A percentile compares a stretch with the other conserved stretches of the same genome.
These are phyloP conservation scores for Hirtodrosophila confusa DNA, from an alignment of 2,888 invertebrate genomes.

Conservation along the genomic window DNA sequence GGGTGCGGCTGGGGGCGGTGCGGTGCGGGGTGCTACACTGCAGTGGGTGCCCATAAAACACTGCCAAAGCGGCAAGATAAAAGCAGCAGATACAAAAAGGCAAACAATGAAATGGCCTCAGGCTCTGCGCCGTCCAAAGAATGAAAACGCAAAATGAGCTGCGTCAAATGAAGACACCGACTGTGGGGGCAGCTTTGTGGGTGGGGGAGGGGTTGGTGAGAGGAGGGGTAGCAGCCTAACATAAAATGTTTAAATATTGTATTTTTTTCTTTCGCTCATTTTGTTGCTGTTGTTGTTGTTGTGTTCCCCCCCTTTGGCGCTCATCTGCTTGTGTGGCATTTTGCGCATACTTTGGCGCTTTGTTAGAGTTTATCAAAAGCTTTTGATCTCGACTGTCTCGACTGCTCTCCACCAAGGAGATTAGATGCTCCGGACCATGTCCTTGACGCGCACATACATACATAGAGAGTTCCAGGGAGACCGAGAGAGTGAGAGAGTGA, in stretches of 20 bases:
- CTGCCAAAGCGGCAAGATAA: slow-evolving; percentile 74
- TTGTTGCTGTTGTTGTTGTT: not conserved
- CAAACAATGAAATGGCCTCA: slow-evolving; percentile 61
- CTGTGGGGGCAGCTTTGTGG: not conserved
- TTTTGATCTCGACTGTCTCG: slow-evolving; percentile 68
- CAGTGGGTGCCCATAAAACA: slow-evolving; percentile 58
- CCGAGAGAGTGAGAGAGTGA: not conserved
- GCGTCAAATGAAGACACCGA: slow-evolving; percentile 54
- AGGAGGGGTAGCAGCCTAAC: slow-evolving; percentile 15
- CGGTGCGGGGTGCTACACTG: not conserved
- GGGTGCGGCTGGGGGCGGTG: not conserved
- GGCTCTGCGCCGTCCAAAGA: slow-evolving; percentile 52
- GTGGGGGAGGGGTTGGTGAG: too few species aligned
- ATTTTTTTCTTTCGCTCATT: slow-evolving; percentile 6
- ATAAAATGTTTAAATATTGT: slow-evolving; percentile 67
- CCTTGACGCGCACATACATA: slow-evolving; percentile 7
- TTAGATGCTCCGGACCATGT: slow-evolving; percentile 32
- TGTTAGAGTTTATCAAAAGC: slow-evolving; percentile 66
- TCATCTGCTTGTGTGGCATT: slow-evolving; percentile 44
- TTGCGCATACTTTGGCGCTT: slow-evolving; percentile 61
- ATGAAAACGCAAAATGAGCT: slow-evolving; percentile 70
- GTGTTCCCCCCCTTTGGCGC: not conserved
- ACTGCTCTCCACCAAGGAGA: slow-evolving; percentile 33
- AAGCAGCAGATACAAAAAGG: slow-evolving; percentile 65
- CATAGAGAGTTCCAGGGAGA: not conserved